phyloP scores from a whole-genome alignment of 2,888 invertebrate species.

The Drosophila flavopinicola region DNA sequence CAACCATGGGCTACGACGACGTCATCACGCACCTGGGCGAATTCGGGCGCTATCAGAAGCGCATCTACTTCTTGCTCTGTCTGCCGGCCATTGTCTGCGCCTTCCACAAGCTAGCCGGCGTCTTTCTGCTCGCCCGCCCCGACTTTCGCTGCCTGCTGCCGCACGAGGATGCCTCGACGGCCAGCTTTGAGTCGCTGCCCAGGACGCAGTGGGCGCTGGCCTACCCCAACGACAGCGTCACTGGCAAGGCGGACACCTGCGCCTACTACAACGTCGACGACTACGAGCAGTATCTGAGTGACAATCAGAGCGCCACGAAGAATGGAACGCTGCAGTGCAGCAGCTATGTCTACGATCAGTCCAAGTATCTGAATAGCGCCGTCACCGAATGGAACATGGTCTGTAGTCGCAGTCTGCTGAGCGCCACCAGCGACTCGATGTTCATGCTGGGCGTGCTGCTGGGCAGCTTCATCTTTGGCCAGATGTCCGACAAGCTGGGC shows the following conservation, averaged over 20 bases:
- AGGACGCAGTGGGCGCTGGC: conserved; percentile 85
- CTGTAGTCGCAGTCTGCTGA: conserved; percentile 87
- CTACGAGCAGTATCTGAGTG: conserved; percentile 71
- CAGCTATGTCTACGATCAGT: conserved; percentile 87
- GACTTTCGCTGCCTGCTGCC: conserved; percentile 88
- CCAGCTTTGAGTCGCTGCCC: conserved; percentile 82
- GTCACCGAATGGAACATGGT: conserved; percentile 90
- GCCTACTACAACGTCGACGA: conserved; percentile 85
- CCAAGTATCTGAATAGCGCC: conserved; percentile 87
- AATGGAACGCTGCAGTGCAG: conserved; percentile 84
- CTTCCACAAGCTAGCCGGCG: conserved; percentile 90
- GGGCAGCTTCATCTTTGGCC: conserved; percentile 90
- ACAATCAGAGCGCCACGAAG: conserved; percentile 54
- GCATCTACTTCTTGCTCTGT: conserved; percentile 89
- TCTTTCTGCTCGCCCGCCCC: conserved; percentile 89
- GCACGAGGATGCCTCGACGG: conserved; percentile 85
- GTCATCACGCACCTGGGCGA: conserved; percentile 89
- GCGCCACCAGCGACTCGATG: conserved; percentile 88
- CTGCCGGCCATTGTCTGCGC: conserved; percentile 90
- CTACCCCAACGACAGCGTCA: conserved; percentile 86
- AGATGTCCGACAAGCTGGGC: conserved; percentile 90
- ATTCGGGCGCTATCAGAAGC: conserved; percentile 89
- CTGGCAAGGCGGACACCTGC: conserved; percentile 86
- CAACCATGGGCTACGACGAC: conserved; percentile 89
- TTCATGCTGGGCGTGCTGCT: conserved; percentile 89